phyloP scores from a whole-genome alignment of 1,140 invertebrate species.

The Wasmannia auropunctata region DNA sequence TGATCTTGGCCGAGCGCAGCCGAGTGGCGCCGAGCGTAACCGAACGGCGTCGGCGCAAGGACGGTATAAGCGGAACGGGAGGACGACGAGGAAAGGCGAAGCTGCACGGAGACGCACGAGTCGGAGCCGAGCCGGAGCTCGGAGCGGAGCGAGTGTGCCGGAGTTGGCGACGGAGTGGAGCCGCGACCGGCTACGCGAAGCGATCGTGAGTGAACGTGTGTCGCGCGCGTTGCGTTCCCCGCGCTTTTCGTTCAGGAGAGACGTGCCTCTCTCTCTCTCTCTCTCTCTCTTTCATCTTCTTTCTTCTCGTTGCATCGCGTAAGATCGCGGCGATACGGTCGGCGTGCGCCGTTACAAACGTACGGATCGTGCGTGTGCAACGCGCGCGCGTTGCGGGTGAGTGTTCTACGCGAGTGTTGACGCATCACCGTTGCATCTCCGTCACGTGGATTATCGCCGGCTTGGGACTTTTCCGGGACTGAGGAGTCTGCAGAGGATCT shows the following conservation, averaged over 20 bases:
- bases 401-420: conserved; percentile 43
- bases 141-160: conserved; percentile 11
- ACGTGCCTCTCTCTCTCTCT: neutral
- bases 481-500: too few relatives aligned
- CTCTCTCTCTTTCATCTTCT: neutral
- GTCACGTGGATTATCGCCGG: conserved; percentile 66
- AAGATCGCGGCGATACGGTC: neutral
- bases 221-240: conserved; percentile 40
- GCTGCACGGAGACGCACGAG: conserved; percentile 25
- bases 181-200: conserved; percentile 55
- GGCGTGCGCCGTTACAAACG: neutral
- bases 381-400: conserved; percentile 51
- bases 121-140: conserved; percentile 25
- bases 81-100: conserved; percentile 26
- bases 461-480: too few relatives aligned
- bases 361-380: neutral
- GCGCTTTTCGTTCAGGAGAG: conserved; percentile 12
- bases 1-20: conserved; percentile 37
- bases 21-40: conserved; percentile 46
- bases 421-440: conserved; percentile 6
- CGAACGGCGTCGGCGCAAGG: conserved; percentile 18
- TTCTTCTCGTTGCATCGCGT: neutral
- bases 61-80: neutral
- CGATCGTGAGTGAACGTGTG: conserved; percentile 22
- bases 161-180: conserved; percentile 54